Percentiles rank a stretch among this genome's conserved stretches.
These are phyloP conservation scores for Willowsia nigromaculata DNA, from an alignment of 2,888 invertebrate species.

Conservation along the genomic window DNA sequence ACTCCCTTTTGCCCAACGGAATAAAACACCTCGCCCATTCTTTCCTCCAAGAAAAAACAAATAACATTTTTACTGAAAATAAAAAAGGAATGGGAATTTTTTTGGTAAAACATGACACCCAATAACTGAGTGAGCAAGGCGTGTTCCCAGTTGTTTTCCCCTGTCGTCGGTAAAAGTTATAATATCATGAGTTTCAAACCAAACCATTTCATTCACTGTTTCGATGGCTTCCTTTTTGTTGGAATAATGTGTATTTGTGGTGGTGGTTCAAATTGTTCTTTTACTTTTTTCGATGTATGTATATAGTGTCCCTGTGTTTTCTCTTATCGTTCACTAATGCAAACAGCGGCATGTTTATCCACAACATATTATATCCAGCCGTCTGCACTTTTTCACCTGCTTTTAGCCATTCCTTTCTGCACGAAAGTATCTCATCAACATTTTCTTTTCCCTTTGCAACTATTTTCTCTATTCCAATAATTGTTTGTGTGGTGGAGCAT, in stretches of 20 bases:
- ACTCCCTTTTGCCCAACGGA: neutral
- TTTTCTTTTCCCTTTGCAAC: conserved; percentile 55
- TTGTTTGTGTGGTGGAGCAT: neutral
- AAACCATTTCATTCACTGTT: neutral
- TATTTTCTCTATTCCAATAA: conserved; percentile 31
- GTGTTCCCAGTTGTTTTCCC: neutral
- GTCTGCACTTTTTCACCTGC: neutral
- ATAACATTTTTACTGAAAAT: conserved; percentile 6
- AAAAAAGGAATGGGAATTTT: conserved; percentile 27
- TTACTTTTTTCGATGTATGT: neutral
- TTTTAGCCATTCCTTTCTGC: conserved; percentile 58
- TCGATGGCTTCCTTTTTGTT: neutral
- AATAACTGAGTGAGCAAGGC: neutral
- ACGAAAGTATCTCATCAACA: conserved; percentile 75
- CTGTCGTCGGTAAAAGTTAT: neutral
- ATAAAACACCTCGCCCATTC: conserved; percentile 40
- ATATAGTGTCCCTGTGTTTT: neutral
- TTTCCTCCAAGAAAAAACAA: neutral
- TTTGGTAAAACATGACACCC: conserved; percentile 17
- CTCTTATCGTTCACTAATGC: neutral
- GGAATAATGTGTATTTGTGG: neutral
- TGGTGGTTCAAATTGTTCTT: neutral
- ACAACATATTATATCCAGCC: neutral
- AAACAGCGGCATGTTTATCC: neutral
- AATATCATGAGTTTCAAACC: neutral